Evolutionary conservation across 1,140 invertebrate genomes (phyloP).

Genomic region (Hyles vespertilio): DNA sequence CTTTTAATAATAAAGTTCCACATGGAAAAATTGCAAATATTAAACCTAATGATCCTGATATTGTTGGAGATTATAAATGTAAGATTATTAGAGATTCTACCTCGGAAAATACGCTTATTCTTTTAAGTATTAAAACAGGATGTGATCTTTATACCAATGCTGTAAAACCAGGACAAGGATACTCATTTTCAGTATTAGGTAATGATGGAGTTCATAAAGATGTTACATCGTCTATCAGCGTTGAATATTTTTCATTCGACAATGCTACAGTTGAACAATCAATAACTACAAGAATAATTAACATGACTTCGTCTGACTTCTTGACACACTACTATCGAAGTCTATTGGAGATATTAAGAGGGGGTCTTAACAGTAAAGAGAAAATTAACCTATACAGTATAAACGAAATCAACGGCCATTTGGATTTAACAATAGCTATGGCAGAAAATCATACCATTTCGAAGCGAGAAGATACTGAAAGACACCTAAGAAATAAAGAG

Average conservation of each 20-base stretch:
- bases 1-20: slow-evolving; percentile 84
- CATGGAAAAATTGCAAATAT: slow-evolving; percentile 91
- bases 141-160: slow-evolving; percentile 87
- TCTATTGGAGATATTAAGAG: slow-evolving; percentile 83
- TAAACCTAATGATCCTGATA: slow-evolving; percentile 93
- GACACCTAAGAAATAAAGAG: slow-evolving; percentile 80
- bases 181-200: slow-evolving; percentile 87
- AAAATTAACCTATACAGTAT: slow-evolving; percentile 84
- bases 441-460: slow-evolving; percentile 77
- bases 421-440: slow-evolving; percentile 84
- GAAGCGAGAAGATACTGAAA: slow-evolving; percentile 78
- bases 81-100: slow-evolving; percentile 80
- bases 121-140: slow-evolving; percentile 83
- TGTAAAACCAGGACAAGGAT: slow-evolving; percentile 81
- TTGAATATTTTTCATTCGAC: slow-evolving; percentile 88
- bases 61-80: slow-evolving; percentile 91
- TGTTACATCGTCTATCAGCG: slow-evolving; percentile 88
- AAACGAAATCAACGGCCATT: slow-evolving; percentile 78
- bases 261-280: slow-evolving; percentile 90
- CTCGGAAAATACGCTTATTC: slow-evolving; percentile 67
- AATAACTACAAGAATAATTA: slow-evolving; percentile 83
- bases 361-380: slow-evolving; percentile 79
- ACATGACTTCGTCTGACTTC: slow-evolving; percentile 85
- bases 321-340: slow-evolving; percentile 84
- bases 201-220: slow-evolving; percentile 92